Conservation (phyloP, 2,797 vertebrate genomes). For the Chiroxiphia lanceolata region DNA sequence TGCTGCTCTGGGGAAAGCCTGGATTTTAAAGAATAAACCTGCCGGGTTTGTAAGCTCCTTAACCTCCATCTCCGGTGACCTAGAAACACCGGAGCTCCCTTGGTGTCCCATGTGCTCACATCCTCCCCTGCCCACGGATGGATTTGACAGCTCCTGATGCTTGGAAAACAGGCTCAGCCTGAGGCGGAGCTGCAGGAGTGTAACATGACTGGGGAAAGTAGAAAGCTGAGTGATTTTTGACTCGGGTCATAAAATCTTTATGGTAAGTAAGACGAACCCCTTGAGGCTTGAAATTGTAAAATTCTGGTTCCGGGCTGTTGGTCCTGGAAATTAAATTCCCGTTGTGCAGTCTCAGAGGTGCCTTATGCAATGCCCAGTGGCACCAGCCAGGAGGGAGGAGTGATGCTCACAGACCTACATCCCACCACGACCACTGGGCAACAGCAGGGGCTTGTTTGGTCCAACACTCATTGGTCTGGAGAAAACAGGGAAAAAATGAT, state of each 20-base stretch:
- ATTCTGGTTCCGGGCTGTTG: not conserved
- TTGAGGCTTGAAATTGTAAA: not conserved
- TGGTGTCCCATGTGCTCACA: not conserved
- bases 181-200: slow-evolving; percentile 11
- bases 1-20: not conserved
- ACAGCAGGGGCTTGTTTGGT: not conserved
- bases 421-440: not conserved
- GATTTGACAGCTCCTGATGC: slow-evolving; percentile 38
- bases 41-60: not conserved
- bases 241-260: slow-evolving; percentile 8
- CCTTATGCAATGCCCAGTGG: not conserved
- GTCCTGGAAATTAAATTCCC: not conserved
- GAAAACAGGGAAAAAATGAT: not conserved
- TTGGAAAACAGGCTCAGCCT: not conserved
- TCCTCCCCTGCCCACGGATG: not conserved
- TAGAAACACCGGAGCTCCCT: not conserved
- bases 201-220: not conserved
- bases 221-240: slow-evolving; percentile 14
- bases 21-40: not conserved
- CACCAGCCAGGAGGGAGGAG: not conserved
- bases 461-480: not conserved
- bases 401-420: not conserved
- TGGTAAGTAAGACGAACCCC: not conserved
- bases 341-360: not conserved
- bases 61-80: not conserved